A percentile compares a stretch with the other conserved stretches of the same genome.
Conservation (phyloP, 35 echinoderm and acorn worm species). For the Lytechinus pictus region DNA sequence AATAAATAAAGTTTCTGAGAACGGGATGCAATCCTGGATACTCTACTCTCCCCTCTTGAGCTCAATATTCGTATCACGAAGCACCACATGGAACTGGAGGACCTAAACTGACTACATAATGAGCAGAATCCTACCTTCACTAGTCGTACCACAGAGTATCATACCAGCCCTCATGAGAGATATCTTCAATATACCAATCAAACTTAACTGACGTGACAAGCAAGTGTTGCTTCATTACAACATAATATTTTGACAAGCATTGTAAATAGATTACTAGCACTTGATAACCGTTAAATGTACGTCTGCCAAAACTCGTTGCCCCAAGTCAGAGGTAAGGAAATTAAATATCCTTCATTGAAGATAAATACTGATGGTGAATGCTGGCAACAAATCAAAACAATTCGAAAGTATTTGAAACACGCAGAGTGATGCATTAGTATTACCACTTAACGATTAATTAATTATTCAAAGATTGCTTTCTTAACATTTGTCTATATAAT, state of each 20-base stretch:
- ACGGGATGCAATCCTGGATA: too few relatives aligned
- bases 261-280: background rate
- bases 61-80: background rate
- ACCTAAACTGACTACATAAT: background rate
- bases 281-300: background rate
- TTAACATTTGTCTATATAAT: too few relatives aligned
- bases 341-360: background rate
- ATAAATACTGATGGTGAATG: background rate
- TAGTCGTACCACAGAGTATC: background rate
- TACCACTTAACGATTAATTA: background rate
- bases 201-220: background rate
- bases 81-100: background rate
- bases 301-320: background rate
- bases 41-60: background rate
- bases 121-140: background rate
- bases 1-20: too few relatives aligned
- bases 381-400: background rate
- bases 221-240: background rate
- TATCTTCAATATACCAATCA: background rate
- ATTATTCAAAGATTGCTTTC: background rate
- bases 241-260: background rate
- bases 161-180: background rate
- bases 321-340: background rate
- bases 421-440: background rate
- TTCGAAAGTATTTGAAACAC: background rate